Base-by-base conservation (phyloP, 2,888 invertebrate species). In the Protonemura montana region DNA sequence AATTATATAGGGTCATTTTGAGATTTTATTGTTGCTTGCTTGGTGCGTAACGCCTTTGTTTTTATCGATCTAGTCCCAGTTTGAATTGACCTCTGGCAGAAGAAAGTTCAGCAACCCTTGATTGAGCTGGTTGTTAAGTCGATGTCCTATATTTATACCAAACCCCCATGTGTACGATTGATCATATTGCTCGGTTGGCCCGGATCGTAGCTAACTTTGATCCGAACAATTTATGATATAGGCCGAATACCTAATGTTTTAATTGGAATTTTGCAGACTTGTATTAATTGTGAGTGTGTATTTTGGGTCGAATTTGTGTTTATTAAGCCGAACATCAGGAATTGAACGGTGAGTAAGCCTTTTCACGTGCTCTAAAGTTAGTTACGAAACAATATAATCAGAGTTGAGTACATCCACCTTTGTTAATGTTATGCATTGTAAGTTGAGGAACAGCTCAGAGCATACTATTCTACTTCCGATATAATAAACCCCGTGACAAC, bases 401-500 rank as follows among this genome's bases (percentile, higher is more conserved):
- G 21, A 3, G 21, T n/a, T 10, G 59, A 59, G 59, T 59, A 59
- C 59, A 59, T 59, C 59, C 7, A 59, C 59, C 59, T 59, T 59
- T 59, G 59, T 59, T 59, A 10, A 59, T 21, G 21, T 59, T 59
- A 21, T 59, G 59, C 21, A 59, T 59, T 59, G 59, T 59, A 59
- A 59, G 59, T 59, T 10, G 59, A 59, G n/a, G n/a, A 59, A 59
- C 59, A 59, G 59, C 59, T 59, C 59, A 59, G 59, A 10, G 59
- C 3, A 21, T 10, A 59, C 59, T 59, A 59, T 59, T 59, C 59
- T 59, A 59, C 59, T 59, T 59, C 59, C 59, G 59, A 59, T 59
- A 59, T 59, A 59, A 59, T 59, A 10, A 59, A 59, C 59, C 59
- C 59, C 59, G 59, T 59, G 59, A 59, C 59, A 59, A 59, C 59